Base-by-base conservation (phyloP, 2,797 vertebrate species). In the Eulemur coronatus region DNA sequence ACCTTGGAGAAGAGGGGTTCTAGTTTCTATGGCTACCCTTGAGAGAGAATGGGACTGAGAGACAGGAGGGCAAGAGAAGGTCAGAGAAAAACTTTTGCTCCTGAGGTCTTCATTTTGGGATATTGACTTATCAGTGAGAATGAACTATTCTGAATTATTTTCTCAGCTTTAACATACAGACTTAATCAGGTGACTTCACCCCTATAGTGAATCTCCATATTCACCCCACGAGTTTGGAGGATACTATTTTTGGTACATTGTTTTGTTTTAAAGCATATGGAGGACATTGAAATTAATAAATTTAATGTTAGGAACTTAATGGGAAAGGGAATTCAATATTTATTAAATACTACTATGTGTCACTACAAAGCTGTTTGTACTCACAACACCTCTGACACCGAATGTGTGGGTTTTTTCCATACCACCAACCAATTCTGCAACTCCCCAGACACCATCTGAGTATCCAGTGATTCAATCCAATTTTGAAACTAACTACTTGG, bases 121-220 rank as follows among this genome's bases (percentile, higher is more conserved):
- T 59, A 59, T 28, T 59, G 24, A 14, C 30, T 79, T 63, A 17
- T 52, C 65, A 70, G 22, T 46, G 46, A 70, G 30, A 70, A n/a
- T 35, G 20, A 85, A 61, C 11, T 30, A 41, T 41, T 41, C 26
- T 63, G 35, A 88, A 15, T 87, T 52, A 65, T 91, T 91, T 82
- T 93, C 70, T 96, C 72, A 93, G 65, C 84, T 94, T 92, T 63
- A 82, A 57, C 18, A 52, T 38, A n/a, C 7, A 82, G 24, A 85
- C 61, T 65, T 85, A 63, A 55, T 41, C 33, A 70, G 59, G 33
- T 76, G 84, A 94, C 38, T 92, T 89, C n/a, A 46, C 20, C 9
- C 46, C 30, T 18, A 86, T 78, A 15, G 5, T 46, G 41, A 92
- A 76, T 81, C 30, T 92, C 30, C 84, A 41, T 67, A 84, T 28